Base-by-base conservation (phyloP, 2,113 vertebrate genomes). In the Rhombomys opimus region DNA sequence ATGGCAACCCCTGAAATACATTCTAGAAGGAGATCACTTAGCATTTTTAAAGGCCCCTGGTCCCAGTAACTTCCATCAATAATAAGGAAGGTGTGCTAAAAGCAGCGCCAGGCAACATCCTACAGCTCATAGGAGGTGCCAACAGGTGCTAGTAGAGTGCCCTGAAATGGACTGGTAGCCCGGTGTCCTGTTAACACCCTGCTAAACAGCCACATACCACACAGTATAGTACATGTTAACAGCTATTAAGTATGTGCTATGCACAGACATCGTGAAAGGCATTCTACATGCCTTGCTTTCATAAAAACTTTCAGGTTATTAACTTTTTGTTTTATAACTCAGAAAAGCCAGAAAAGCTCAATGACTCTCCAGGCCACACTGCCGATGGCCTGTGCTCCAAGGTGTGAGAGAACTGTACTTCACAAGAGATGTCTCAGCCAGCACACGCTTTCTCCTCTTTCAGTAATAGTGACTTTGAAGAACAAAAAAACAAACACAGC, bases 311-410 rank as follows among this genome's bases (percentile, higher is more conserved):
- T 32, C 77, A 17, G 38, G 80, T 82, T 92, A 92, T 57, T 82
- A 84, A 92, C 41, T 61, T 61, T 25, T 85, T 54, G 50, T 68
- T 93, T 94, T 89, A 90, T 30, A 91, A 89, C 35, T 25, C 91
- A 91, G 50, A 76, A 88, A 87, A 80, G 35, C 1, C 73, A 27
- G 23, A 6, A 77, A 50, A 90, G 20, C 11, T 17, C 6, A 95
- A 63, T 78, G 35, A 85, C 75, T 76, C 67, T 50, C 35, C 59
- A 86, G 54, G 15, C 18, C 20, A 82, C 11, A 10, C 7, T 61
- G 57, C 0, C 38, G n/a, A n/a, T 5, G 85, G 18, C 18, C 54
- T 57, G 1, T 18, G 38, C 7, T n/a, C n/a, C 57, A 57, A 76
- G 63, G 54, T 54, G 54, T 41, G 46, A 25, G 38, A 59, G 12